A percentile compares a stretch with the other conserved stretches of the same genome.
Conservation (phyloP, 2,113 vertebrate species). For the Phyllostomus hastatus region DNA sequence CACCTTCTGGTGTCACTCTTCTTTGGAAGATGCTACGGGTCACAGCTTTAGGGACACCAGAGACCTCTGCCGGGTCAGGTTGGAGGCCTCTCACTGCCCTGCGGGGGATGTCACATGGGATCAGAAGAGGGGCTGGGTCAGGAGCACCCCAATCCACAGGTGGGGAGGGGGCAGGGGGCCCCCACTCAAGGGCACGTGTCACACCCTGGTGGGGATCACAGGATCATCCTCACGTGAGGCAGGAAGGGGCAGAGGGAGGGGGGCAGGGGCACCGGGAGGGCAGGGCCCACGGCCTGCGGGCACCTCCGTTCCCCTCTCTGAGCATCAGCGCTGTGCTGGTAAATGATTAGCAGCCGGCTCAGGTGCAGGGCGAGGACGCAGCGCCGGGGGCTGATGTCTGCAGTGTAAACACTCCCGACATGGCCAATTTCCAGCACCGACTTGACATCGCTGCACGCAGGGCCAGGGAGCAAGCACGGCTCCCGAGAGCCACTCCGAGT, state of each 20-base stretch:
- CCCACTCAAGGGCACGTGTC: neutral
- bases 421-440: neutral
- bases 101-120: neutral
- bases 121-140: neutral
- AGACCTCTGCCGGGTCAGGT: neutral
- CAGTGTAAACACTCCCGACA: neutral
- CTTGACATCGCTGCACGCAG: rapidly evolving
- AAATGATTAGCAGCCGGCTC: rapidly evolving
- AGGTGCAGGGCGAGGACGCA: rapidly evolving
- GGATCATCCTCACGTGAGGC: neutral
- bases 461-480: neutral
- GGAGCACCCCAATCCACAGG: neutral
- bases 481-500: rapidly evolving
- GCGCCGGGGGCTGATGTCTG: neutral
- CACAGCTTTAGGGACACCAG: neutral
- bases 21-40: neutral
- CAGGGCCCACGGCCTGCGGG: neutral
- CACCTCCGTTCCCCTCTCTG: rapidly evolving
- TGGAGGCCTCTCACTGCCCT: neutral
- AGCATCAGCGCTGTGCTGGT: neutral
- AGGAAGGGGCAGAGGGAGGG: neutral
- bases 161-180: neutral
- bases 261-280: neutral
- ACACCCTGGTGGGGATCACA: neutral
- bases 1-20: neutral